Evolutionary conservation across 2,113 vertebrate genomes (phyloP), one percentile per base, ranked within the genome.

Genomic region (Aspidoscelis tigris): DNA sequence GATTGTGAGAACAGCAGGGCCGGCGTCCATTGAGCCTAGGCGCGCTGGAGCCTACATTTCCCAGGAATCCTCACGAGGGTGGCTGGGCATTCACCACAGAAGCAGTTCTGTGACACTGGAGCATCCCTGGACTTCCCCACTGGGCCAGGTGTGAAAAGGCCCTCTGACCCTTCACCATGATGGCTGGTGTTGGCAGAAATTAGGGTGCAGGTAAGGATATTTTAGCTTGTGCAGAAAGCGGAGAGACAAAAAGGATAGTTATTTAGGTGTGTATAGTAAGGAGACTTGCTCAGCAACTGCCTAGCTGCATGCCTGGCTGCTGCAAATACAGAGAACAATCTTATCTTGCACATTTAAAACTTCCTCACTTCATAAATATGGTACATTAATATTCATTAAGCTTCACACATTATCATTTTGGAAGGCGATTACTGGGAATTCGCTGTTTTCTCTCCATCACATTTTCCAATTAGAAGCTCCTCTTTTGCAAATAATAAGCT

Each of bases 401-500:
- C 84, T 81, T 86, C 73, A 84, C 76, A n/a, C 89, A 92, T 94
- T 95, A 92, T 93, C 90, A 88, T 93, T 92, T 93, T 89, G 92
- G 91, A 94, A 93, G 90, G 91, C 91, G 92, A 93, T 95, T 95
- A 93, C 91, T 83, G 61, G 77, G 92, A 92, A 94, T 93, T 94
- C 91, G 44, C 93, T 92, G 68, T 93, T 93, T 95, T 96, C 91
- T 90, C 87, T 89, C 93, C 89, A 83, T 93, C 92, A 81, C 93
- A 88, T 90, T 95, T 95, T 96, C 94, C 94, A 95, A 93, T 96
- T 95, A 96, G 90, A 82, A 94, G 90, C 88, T 80, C 87, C 86
- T 94, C 90, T 93, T 94, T 91, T 92, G 90, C 93, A 95, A 95
- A 95, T 94, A 93, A 94, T 93, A 93, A 93, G 89, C 90, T 94